A percentile compares a stretch with the other conserved stretches of the same genome.
Conservation (phyloP, 2,113 vertebrate species). For the Pseudolaguvia tuberculata region DNA sequence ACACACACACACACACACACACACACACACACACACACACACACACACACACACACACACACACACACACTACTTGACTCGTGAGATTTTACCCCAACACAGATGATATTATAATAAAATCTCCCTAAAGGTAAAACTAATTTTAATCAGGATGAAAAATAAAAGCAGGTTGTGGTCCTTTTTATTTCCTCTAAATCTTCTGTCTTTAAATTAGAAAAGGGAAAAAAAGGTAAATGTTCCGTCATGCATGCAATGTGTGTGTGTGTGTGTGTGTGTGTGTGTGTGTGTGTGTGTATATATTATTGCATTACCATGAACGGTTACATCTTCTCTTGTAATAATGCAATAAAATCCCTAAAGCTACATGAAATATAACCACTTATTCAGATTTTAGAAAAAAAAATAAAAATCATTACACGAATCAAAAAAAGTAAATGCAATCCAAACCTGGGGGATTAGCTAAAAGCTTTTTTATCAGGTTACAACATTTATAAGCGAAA, state of each 20-base stretch:
- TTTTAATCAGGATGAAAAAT: slow-evolving; percentile 24
- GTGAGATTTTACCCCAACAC: slow-evolving; percentile 13
- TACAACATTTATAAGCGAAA: slow-evolving; percentile 31
- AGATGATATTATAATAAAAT: slow-evolving; percentile 20
- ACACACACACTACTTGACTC: slow-evolving; percentile 23
- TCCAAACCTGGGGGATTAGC: slow-evolving; percentile 21
- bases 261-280: background rate
- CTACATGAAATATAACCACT: slow-evolving; percentile 21
- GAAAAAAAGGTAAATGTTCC: background rate
- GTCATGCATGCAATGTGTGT: background rate
- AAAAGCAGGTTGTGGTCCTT: background rate
- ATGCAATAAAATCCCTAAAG: slow-evolving; percentile 16
- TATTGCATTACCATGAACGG: slow-evolving; percentile 11
- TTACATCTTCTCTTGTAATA: slow-evolving; percentile 15
- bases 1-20: too few species aligned
- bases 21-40: too few species aligned
- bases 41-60: too few species aligned
- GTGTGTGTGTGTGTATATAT: background rate
- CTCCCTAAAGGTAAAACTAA: slow-evolving; percentile 12
- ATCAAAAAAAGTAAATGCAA: slow-evolving; percentile 20
- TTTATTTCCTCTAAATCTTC: background rate
- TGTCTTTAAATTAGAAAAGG: background rate
- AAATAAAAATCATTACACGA: slow-evolving; percentile 6
- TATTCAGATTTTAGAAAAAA: slow-evolving; percentile 13
- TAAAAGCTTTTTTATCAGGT: slow-evolving; percentile 22